Evolutionary conservation across 2,113 vertebrate genomes (phyloP).

Genomic region (Zingel zingel): DNA sequence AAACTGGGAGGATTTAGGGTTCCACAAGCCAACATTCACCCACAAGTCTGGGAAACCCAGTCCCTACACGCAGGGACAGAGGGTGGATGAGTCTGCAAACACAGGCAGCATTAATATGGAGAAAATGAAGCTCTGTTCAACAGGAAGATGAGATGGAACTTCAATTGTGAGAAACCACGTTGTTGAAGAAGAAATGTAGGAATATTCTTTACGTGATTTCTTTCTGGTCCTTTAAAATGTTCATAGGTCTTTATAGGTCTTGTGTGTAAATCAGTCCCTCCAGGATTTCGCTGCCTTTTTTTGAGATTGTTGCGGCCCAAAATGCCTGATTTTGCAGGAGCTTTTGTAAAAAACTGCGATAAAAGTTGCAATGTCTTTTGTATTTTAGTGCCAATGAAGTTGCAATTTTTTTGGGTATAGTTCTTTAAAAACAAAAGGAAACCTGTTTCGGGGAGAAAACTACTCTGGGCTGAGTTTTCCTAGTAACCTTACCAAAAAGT

Average conservation of each 20-base stretch:
- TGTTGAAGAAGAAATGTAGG: neutral
- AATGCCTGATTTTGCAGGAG: no score
- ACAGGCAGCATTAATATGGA: slow-evolving; percentile 85
- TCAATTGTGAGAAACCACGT: neutral
- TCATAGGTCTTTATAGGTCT: neutral
- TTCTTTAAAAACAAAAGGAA: no score
- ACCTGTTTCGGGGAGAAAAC: no score
- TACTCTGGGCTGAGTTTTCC: no score
- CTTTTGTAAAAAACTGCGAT: no score
- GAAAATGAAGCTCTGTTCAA: slow-evolving; percentile 63
- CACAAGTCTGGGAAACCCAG: slow-evolving; percentile 71
- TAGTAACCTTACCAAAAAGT: no score
- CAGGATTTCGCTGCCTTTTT: no score
- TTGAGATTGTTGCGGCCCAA: no score
- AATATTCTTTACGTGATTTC: neutral
- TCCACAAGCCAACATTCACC: slow-evolving; percentile 83
- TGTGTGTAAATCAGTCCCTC: no score
- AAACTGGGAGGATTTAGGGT: slow-evolving; percentile 82
- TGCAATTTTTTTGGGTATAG: no score
- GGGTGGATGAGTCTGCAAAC: slow-evolving; percentile 80
- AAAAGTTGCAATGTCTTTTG: no score
- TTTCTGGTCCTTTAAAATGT: neutral
- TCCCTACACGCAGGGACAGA: slow-evolving; percentile 55
- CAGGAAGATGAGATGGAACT: slow-evolving; percentile 24
- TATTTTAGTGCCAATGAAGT: no score